Evolutionary conservation across 92 coral and sea anemone genomes (phyloP).

Genomic region (Heliopora coerulea): DNA sequence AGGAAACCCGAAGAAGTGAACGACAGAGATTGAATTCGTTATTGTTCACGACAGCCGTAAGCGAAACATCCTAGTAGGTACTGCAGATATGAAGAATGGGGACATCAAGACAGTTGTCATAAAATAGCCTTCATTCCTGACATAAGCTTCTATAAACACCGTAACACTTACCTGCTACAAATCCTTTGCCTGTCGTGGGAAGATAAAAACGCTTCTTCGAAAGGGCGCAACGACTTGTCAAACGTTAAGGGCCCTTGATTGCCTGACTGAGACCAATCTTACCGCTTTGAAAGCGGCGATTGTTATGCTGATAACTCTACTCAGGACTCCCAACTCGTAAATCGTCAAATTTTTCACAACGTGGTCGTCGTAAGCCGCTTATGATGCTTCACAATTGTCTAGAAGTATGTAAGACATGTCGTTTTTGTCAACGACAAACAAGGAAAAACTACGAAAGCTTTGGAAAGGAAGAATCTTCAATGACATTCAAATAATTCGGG

Average conservation of each 20-base stretch:
- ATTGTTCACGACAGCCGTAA: no score
- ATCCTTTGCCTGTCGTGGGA: no score
- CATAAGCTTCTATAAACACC: no score
- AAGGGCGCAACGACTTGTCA: background rate
- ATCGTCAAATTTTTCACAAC: background rate
- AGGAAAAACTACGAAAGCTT: background rate
- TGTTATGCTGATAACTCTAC: conserved; percentile 8
- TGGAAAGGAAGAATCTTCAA: background rate
- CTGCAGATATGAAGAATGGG: no score
- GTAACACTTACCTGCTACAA: no score
- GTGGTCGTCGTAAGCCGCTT: background rate
- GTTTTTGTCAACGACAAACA: background rate
- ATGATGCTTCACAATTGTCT: background rate
- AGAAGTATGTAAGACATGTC: background rate
- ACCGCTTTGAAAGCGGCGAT: background rate
- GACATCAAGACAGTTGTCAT: no score
- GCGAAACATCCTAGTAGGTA: no score
- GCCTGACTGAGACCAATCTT: conserved; percentile 10
- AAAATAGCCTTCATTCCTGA: no score
- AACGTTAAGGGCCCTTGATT: background rate
- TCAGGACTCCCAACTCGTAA: background rate
- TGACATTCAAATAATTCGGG: background rate
- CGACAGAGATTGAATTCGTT: no score
- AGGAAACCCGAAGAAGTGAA: no score
- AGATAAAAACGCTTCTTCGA: no score